Base-by-base conservation (phyloP, 2,888 invertebrate genomes). In the Panopea generosa region DNA sequence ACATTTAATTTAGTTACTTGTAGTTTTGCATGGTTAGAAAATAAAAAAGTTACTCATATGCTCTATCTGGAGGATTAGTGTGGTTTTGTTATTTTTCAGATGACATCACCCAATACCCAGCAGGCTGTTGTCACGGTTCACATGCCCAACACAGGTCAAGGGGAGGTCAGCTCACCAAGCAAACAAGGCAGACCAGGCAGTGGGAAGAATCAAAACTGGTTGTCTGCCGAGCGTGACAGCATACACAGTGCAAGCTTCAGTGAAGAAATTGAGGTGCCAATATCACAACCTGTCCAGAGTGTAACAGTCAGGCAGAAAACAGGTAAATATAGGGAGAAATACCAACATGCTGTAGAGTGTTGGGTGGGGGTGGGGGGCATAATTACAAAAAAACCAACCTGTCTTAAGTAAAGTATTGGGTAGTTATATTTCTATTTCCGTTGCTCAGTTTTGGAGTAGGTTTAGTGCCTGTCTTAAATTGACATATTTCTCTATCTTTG, bases 271-370 rank as follows among this genome's bases (percentile, higher is more conserved):
- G 76, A 70, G 26, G 57, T 72, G 29, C 68, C 77, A 2, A 77
- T 80, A 38, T 65, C 70, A 33, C 77, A 78, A 45, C 83, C 83
- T n/a, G 68, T 86, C 52, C 84, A 86, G 67, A 86, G 82, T 78
- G 79, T 85, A 11, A 78, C 78, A 40, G 81, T 81, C 22, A 52
- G 78, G 53, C 71, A 77, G 62, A 81, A 81, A 53, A 55, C 67
- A 63, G 81, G 81, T 81, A 45, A 40, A 61, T n/a, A 24, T n/a
- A n/a, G n/a, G n/a, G n/a, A n/a, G 9, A 14, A 29, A n/a, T n/a
- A n/a, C n/a, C 7, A 7, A 2, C 26, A 18, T 24, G 6, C 0
- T 50, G 11, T 16, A 14, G n/a, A n/a, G n/a, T n/a, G n/a, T n/a
- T n/a, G n/a, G n/a, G n/a, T n/a, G n/a, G n/a, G n/a, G n/a, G n/a